phyloP scores from a whole-genome alignment of 2,888 invertebrate genomes.

The Phanerotoma sp. region DNA sequence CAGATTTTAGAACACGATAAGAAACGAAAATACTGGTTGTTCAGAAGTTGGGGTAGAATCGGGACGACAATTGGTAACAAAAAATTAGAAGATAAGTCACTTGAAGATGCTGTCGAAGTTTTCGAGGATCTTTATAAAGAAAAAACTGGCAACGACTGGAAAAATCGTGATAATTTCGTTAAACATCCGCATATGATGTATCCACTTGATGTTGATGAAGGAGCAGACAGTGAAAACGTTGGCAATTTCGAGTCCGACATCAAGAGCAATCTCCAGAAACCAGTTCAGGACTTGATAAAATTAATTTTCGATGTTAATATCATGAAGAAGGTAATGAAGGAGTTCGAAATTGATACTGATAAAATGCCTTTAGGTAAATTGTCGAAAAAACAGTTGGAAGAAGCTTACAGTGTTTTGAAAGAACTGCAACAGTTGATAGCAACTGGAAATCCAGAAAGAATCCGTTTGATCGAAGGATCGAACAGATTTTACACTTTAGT shows the following conservation, averaged over 20 bases:
- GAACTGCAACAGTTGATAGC: constrained; percentile 67
- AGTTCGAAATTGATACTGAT: constrained; percentile 95
- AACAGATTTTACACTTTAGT: constrained; percentile 94
- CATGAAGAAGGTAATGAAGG: constrained; percentile 91
- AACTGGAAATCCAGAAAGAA: constrained; percentile 55
- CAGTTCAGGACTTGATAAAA: constrained; percentile 81
- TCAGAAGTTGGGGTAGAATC: constrained; percentile 94
- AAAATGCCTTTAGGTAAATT: constrained; percentile 99
- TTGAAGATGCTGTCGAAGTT: constrained; percentile 62
- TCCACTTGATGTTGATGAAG: constrained; percentile 90
- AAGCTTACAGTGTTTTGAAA: constrained; percentile 79
- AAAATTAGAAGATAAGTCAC: constrained; percentile 62
- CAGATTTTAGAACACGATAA: constrained; percentile 82
- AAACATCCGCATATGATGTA: constrained; percentile 74
- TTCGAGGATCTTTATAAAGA: constrained; percentile 72
- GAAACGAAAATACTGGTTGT: constrained; percentile 71
- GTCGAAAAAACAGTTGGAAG: constrained; percentile 84
- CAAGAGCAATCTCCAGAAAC: constrained; percentile 69
- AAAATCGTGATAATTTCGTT: constrained; percentile 65
- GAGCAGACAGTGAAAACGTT: constrained; percentile 60
- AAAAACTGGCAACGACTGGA: constrained; percentile 84
- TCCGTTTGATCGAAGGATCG: constrained; percentile 77
- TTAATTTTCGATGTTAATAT: constrained; percentile 87
- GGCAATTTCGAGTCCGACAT: constrained; percentile 59
- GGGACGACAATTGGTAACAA: constrained; percentile 88